Percentiles rank a stretch among this genome's conserved stretches.
phyloP scores from a whole-genome alignment of 2,797 vertebrate genomes.

The Rhodeus uyekii region DNA sequence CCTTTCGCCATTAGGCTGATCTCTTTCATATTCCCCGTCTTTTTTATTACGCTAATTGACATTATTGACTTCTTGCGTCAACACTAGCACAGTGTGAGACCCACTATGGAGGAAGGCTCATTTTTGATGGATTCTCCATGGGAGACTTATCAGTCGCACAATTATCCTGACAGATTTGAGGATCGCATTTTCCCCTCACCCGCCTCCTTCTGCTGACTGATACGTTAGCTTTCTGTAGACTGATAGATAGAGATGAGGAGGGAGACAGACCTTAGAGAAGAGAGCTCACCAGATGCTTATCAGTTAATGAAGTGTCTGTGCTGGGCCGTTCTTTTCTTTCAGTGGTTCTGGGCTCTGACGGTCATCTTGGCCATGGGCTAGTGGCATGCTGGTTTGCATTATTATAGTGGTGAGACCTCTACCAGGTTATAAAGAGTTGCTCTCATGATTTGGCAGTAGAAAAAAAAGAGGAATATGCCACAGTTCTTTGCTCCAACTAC shows the following conservation, averaged over 20 bases:
- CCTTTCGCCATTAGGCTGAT: constrained; percentile 36
- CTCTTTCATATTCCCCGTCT: background rate
- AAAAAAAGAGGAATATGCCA: background rate
- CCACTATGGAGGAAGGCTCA: constrained; percentile 46
- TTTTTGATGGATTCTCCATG: constrained; percentile 57
- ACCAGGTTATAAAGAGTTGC: background rate
- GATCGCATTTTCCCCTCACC: constrained; percentile 51
- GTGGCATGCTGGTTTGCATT: constrained; percentile 21
- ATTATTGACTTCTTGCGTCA: constrained; percentile 58
- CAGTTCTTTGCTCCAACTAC: background rate
- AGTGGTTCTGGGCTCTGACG: constrained; percentile 36
- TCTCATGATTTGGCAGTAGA: background rate
- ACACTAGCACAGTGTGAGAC: constrained; percentile 40
- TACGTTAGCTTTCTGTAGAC: constrained; percentile 52
- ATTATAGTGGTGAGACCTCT: constrained; percentile 4
- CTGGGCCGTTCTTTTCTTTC: constrained; percentile 52
- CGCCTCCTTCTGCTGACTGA: constrained; percentile 47
- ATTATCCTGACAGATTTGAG: constrained; percentile 63
- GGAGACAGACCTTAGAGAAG: constrained; percentile 43
- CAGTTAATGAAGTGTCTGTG: constrained; percentile 65
- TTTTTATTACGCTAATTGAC: constrained; percentile 67
- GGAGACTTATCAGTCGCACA: constrained; percentile 60
- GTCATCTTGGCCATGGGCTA: constrained; percentile 40
- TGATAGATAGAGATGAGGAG: constrained; percentile 56
- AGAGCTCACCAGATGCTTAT: constrained; percentile 60